Evolutionary conservation across 2,797 vertebrate genomes (phyloP).

Genomic region (Sebastes minor): DNA sequence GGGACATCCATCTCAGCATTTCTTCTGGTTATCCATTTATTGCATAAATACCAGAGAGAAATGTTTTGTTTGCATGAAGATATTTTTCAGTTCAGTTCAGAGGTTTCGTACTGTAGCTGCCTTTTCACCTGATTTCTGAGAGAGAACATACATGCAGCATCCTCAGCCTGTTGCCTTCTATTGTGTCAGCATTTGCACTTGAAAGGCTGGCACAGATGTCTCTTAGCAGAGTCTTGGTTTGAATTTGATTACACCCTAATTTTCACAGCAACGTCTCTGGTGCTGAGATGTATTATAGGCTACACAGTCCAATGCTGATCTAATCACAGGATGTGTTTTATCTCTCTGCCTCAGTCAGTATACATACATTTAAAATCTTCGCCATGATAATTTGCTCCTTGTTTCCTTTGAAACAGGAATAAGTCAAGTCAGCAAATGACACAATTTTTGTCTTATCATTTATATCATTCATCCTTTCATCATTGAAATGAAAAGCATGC

Average conservation of each 20-base stretch:
- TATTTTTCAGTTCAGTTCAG: neutral
- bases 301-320: neutral
- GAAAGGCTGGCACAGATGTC: neutral
- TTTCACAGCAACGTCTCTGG: neutral
- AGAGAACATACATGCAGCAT: neutral
- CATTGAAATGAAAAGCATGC: no score
- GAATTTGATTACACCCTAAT: neutral
- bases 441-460: neutral
- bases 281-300: neutral
- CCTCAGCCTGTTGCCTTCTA: neutral
- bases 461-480: no score
- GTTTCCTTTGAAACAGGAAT: neutral
- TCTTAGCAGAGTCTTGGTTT: neutral
- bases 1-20: neutral
- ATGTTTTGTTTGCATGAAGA: neutral
- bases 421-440: neutral
- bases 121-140: neutral
- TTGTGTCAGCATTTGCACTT: neutral
- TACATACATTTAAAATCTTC: neutral
- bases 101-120: neutral
- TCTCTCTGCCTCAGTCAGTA: neutral
- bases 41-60: neutral
- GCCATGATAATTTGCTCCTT: neutral
- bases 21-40: neutral
- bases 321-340: neutral